phyloP scores from a whole-genome alignment of 2,113 vertebrate genomes.

The Peucedramus taeniatus region DNA sequence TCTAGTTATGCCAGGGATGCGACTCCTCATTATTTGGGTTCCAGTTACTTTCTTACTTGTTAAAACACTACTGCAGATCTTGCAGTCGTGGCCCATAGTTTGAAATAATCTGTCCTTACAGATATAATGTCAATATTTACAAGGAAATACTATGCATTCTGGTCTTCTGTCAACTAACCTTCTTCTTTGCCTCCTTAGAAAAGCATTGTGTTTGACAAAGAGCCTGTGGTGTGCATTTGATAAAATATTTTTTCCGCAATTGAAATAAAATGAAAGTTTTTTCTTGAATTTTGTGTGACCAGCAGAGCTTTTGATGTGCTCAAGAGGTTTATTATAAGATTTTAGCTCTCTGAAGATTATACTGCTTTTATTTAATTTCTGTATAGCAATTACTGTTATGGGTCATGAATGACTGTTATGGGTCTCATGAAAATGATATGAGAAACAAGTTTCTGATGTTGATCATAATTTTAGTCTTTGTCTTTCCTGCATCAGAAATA shows the following conservation, averaged over 20 bases:
- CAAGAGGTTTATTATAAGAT: neutral
- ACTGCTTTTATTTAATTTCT: neutral
- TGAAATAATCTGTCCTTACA: neutral
- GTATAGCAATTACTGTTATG: neutral
- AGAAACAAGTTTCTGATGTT: neutral
- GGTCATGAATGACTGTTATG: neutral
- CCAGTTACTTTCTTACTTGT: neutral
- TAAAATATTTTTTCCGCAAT: neutral
- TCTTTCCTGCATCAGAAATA: neutral
- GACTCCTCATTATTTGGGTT: neutral
- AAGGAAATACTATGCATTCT: neutral
- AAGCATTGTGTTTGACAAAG: neutral
- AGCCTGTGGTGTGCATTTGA: neutral
- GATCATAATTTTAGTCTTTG: neutral
- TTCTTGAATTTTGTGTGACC: neutral
- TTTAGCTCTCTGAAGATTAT: neutral
- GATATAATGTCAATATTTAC: neutral
- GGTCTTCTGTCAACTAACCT: neutral
- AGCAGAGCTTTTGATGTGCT: neutral
- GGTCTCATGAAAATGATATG: neutral
- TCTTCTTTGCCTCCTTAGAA: neutral
- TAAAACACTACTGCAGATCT: neutral
- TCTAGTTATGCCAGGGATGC: neutral
- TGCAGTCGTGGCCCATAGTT: neutral
- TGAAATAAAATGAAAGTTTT: neutral